phyloP scores from a whole-genome alignment of 2,113 vertebrate genomes.

The Noturus placidus region DNA sequence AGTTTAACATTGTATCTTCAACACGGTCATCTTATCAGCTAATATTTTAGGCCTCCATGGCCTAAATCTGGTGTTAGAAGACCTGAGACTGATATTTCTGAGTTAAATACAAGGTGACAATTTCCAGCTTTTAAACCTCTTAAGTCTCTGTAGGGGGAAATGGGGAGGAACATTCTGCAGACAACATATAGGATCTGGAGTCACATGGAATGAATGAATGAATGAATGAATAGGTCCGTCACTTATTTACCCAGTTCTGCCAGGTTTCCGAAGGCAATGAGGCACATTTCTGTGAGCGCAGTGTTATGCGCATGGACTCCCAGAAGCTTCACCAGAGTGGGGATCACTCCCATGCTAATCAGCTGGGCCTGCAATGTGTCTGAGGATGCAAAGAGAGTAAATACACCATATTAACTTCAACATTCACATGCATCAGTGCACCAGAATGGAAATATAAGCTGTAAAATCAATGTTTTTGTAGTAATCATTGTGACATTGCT shows the following conservation, averaged over 20 bases:
- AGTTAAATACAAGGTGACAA: background rate
- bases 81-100: background rate
- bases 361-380: slow-evolving; percentile 96
- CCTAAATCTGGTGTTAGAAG: background rate
- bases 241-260: slow-evolving; percentile 89
- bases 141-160: background rate
- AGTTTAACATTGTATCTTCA: background rate
- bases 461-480: background rate
- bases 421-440: slow-evolving; percentile 5
- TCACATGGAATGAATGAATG: background rate
- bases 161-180: background rate
- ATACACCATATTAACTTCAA: background rate
- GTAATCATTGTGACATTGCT: background rate
- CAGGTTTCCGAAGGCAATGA: slow-evolving; percentile 97
- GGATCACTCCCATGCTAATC: slow-evolving; percentile 96
- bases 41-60: background rate
- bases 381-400: slow-evolving; percentile 63
- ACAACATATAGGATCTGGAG: background rate
- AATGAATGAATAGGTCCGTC: background rate
- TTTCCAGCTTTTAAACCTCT: background rate
- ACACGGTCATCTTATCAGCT: background rate
- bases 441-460: background rate
- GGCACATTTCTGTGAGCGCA: slow-evolving; percentile 97
- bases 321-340: slow-evolving; percentile 92
- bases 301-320: slow-evolving; percentile 91